Base-by-base conservation (phyloP, 1,140 invertebrate species). In the Potamilus streckersoni region DNA sequence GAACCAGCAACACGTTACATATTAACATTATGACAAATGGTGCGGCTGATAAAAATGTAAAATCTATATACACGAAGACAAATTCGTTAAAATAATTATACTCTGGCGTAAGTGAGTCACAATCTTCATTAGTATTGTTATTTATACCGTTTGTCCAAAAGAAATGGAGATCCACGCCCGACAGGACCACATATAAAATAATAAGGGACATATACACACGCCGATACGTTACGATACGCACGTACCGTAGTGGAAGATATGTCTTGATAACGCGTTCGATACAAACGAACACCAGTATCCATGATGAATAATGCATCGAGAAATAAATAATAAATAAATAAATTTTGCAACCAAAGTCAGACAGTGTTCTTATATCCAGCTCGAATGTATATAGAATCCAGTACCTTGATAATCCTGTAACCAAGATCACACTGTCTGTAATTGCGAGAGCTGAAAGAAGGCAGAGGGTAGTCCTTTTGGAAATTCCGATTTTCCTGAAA, bases 201-300 rank as follows among this genome's bases (percentile, higher is more conserved):
- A 77, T 13, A 16, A 86, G 55, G 1, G 49, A 60, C 15, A 79
- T 59, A 1, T 64, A 49, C 0, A 75, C 60, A 77, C 66, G 77
- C 17, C 72, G 71, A 14, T 62, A 71, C 8, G 79, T 82, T 55
- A 76, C 79, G 14, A 81, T 59, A 15, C 68, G 23, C 31, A 74
- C 79, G n/a, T 80, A 80, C 14, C 31, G 62, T 1, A 83, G 63
- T 16, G 86, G 86, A 65, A 79, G 76, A 58, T 78, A 80, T 4
- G 80, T 82, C 69, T 80, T 78, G 13, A 86, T 15, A 15, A 81
- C 78, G 31, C 86, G 76, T 62, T 86, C 84, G 1, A 85, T 61
- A 0, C 83, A 76, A 4, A 86, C 78, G 19, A 78, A 76, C 16
- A 84, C 85, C 16, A 86, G 74, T 67, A 85, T 82, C 86, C 86